These are phyloP conservation scores for Todiramphus chloris DNA, from an alignment of 2,113 vertebrate genomes.

Conservation along the genomic window DNA sequence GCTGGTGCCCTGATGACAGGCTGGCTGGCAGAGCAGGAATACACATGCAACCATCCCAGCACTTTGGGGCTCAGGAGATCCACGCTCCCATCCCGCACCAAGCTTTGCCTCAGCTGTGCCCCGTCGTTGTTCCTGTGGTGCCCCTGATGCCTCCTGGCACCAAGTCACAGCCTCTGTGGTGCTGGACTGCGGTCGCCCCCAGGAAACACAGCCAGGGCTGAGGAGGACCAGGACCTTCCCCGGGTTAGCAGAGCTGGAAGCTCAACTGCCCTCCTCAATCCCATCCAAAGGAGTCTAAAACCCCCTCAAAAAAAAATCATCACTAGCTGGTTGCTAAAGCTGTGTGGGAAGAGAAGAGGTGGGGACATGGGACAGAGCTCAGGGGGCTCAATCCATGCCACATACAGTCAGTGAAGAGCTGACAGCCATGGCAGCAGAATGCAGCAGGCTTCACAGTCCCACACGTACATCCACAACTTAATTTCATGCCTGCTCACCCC, in stretches of 20 bases:
- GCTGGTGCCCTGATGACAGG: background rate
- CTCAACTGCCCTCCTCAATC: background rate
- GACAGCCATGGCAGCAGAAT: background rate
- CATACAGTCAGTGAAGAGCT: rapidly evolving
- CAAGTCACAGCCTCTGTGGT: rapidly evolving
- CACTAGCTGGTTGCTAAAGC: background rate
- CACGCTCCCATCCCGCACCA: background rate
- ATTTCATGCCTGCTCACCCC: background rate
- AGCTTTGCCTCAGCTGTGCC: background rate
- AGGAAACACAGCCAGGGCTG: background rate
- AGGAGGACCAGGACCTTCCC: background rate
- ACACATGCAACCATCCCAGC: background rate
- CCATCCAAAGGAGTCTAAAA: background rate
- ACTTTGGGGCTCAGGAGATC: background rate
- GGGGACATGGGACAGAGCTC: background rate
- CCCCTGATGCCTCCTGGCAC: background rate
- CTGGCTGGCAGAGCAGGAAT: background rate
- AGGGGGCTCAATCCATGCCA: background rate
- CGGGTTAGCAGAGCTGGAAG: background rate
- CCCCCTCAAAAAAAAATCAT: background rate
- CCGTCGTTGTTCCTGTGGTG: background rate
- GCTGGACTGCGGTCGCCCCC: background rate
- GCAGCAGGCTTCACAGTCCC: background rate
- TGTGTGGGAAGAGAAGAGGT: background rate
- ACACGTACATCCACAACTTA: rapidly evolving